Evolutionary conservation across 2,113 vertebrate species (phyloP), one percentile per base, ranked within the genome.

Genomic region (Thermophis baileyi): DNA sequence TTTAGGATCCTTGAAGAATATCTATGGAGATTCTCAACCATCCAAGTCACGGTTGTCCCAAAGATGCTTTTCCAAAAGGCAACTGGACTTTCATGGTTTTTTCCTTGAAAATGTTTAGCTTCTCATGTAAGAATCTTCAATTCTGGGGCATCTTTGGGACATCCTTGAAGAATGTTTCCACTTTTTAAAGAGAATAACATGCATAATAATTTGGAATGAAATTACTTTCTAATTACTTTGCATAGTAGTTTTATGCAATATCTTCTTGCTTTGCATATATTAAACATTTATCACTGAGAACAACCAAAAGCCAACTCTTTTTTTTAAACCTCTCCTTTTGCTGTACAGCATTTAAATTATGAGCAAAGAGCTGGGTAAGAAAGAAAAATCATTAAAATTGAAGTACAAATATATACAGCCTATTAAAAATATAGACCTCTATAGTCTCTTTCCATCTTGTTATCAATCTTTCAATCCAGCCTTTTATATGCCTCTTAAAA

Each of bases 131-230:
- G 30, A 14, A 69, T 30, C 30, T 69, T 69, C 60, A 4, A 4
- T 69, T 69, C 60, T 69, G 12, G 60, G 30, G 0, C 60, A 30
- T n/a, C 60, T 63, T 63, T 63, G 60, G 60, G 2, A 69, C 60
- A 74, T 0, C 4, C 85, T 93, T 94, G 20, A 54, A 93, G 89
- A 46, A 3, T 69, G 14, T 6, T 94, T 94, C 90, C 18, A 57
- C 11, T 88, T 69, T 94, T 93, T 95, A 93, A 92, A 50, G 93
- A 93, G 50, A 95, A 91, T 90, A 1, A 92, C 24, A 69, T 16
- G 0, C 1, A 91, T 49, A 93, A 95, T 74, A 0, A 94, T 94
- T 94, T 89, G 24, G 94, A 94, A 93, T 9, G 6, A 95, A 94
- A 93, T 91, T 95, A 9, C 1, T 53, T 89, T 89, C 10, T 55